These are phyloP conservation scores for Pheosia tremula DNA, from an alignment of 2,888 invertebrate species.

Conservation along the genomic window DNA sequence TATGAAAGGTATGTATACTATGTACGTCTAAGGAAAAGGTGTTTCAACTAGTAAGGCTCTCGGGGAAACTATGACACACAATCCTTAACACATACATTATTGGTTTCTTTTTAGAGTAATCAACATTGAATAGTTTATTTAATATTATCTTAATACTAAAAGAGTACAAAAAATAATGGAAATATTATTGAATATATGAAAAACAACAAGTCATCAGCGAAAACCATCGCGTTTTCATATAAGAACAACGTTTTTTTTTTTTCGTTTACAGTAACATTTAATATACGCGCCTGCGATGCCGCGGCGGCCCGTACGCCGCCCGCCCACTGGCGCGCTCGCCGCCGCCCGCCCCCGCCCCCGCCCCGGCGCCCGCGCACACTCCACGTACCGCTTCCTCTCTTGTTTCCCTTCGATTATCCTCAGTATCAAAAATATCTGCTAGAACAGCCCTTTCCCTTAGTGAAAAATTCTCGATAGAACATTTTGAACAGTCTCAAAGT, in stretches of 20 bases:
- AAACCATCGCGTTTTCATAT: slow-evolving; percentile 78
- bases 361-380: slow-evolving; percentile 19
- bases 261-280: slow-evolving; percentile 79
- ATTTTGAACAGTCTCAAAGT: slow-evolving; percentile 83
- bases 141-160: slow-evolving; percentile 82
- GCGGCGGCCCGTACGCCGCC: background rate
- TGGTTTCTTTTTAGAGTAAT: slow-evolving; percentile 78
- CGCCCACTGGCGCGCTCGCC: slow-evolving; percentile 20
- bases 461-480: slow-evolving; percentile 79
- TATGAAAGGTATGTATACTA: slow-evolving; percentile 51
- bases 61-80: slow-evolving; percentile 81
- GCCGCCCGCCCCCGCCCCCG: slow-evolving; percentile 13
- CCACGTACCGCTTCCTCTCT: slow-evolving; percentile 55
- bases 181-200: slow-evolving; percentile 84
- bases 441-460: slow-evolving; percentile 83
- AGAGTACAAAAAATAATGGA: slow-evolving; percentile 85
- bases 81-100: slow-evolving; percentile 78
- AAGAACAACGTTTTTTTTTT: slow-evolving; percentile 79
- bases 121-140: slow-evolving; percentile 84
- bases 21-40: slow-evolving; percentile 80
- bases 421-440: slow-evolving; percentile 85
- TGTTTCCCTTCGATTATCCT: slow-evolving; percentile 82
- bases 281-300: slow-evolving; percentile 67
- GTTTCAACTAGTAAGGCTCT: slow-evolving; percentile 79
- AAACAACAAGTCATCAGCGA: slow-evolving; percentile 83